These are phyloP conservation scores for Nannobrachium achirus DNA, from an alignment of 2,113 vertebrate species.

Conservation along the genomic window DNA sequence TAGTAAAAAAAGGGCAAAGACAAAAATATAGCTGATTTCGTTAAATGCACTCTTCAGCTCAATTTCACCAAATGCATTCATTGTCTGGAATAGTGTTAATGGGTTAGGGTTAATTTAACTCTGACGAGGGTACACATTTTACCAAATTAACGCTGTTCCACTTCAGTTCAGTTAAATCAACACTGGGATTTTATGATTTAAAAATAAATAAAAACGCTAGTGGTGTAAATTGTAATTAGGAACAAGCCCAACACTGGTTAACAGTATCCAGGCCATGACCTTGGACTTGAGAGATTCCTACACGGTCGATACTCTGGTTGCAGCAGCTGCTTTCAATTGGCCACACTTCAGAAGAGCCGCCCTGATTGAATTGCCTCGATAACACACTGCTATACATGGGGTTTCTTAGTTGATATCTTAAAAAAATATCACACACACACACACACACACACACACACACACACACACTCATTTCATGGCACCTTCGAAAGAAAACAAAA, in stretches of 20 bases:
- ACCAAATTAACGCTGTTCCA: no score
- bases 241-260: slow-evolving; percentile 8
- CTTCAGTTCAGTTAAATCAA: no score
- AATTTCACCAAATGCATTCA: no score
- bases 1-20: no score
- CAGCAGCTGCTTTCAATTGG: slow-evolving; percentile 43
- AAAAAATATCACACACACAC: background rate
- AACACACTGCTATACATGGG: slow-evolving; percentile 10
- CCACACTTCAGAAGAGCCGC: slow-evolving; percentile 8
- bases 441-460: no score
- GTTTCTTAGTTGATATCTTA: slow-evolving; percentile 1
- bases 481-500: background rate
- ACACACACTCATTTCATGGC: background rate
- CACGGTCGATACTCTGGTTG: background rate
- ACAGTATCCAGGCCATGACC: slow-evolving; percentile 9
- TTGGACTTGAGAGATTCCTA: slow-evolving; percentile 26
- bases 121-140: no score
- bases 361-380: slow-evolving; percentile 28
- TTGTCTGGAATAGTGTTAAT: no score
- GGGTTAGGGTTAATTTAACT: background rate
- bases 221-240: no score
- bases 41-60: background rate
- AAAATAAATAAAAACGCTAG: no score
- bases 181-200: slow-evolving; percentile 16
- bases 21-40: background rate